Base-by-base conservation (phyloP, 2,113 vertebrate genomes). In the Cyphomyrus discorhynchus region DNA sequence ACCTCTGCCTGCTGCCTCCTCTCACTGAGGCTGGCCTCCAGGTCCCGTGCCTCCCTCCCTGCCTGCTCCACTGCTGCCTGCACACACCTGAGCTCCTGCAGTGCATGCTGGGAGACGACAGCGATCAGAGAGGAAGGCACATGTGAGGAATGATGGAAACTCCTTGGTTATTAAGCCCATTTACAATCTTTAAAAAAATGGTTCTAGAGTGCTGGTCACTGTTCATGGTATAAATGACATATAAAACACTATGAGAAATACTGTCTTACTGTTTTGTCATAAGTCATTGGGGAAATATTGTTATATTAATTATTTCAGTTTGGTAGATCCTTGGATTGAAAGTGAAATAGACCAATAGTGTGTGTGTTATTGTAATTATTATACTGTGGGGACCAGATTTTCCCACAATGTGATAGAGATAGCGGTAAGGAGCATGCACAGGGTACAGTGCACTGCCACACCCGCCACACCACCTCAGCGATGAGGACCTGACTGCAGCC, bases 21-120 rank as follows among this genome's bases (percentile, higher is more conserved):
- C 52, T 88, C 86, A n/a, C 86, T 88, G 56, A 88, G 11, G 56
- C 35, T 88, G 53, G 53, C 86, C 56, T 62, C 56, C 86, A 66
- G 86, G 53, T 52, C 21, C 53, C 39, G 39, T 24, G 35, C 86
- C 86, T 88, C 86, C 21, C 86, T 62, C 53, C n/a, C 53, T 39
- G 35, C 86, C 58, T n/a, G 53, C 6, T 62, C 86, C 86, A 58
- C 86, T 58, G 7, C 19, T 58, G 31, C 56, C 86, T 35, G 53
- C 35, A 58, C 39, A 45, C 56, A 62, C 86, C 52, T 24, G 52
- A 88, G n/a, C 86, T 88, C 86, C 39, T 88, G 86, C 56, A 88
- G 31, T 35, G 86, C 56, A 88, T 88, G 86, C 86, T 88, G 53
- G 86, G 86, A 88, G 39, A 88, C 13, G 13, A 74, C 27, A 74